Evolutionary conservation across 2,797 vertebrate genomes (phyloP).

Genomic region (Pangasius mekongensis): DNA sequence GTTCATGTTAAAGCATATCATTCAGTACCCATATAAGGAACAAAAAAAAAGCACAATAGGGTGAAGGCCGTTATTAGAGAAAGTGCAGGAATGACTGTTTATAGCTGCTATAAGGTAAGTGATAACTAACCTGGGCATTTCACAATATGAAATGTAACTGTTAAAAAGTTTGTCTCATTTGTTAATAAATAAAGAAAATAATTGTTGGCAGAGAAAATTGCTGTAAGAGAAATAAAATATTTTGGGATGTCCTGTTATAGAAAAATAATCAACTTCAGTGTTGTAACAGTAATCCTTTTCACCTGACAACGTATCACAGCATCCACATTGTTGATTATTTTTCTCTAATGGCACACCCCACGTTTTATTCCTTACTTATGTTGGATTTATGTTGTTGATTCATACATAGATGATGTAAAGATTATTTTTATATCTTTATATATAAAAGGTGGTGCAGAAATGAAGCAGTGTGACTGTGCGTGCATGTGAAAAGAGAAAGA

Average conservation of each 20-base stretch:
- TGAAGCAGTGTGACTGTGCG: constrained; percentile 42
- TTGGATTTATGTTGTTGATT: neutral
- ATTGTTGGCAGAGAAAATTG: neutral
- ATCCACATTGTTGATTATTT: neutral
- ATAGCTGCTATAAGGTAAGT: neutral
- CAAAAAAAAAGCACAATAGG: too few relatives aligned
- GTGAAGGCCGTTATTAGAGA: neutral
- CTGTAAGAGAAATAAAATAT: neutral
- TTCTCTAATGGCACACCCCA: neutral
- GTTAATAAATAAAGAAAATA: neutral
- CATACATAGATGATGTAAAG: neutral
- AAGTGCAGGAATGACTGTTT: neutral
- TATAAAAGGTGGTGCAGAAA: neutral
- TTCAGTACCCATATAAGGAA: neutral
- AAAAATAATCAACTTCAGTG: neutral
- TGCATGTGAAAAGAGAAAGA: constrained; percentile 45
- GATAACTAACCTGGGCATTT: neutral
- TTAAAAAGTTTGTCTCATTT: neutral
- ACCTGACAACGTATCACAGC: neutral
- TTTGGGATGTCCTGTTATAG: neutral
- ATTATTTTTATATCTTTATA: neutral
- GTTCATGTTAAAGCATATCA: neutral
- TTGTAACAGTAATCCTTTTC: neutral
- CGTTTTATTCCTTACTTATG: neutral
- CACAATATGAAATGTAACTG: neutral